Percentiles rank a stretch among this genome's conserved stretches.
Conservation (phyloP, 2,113 vertebrate genomes). For the Procavia capensis region DNA sequence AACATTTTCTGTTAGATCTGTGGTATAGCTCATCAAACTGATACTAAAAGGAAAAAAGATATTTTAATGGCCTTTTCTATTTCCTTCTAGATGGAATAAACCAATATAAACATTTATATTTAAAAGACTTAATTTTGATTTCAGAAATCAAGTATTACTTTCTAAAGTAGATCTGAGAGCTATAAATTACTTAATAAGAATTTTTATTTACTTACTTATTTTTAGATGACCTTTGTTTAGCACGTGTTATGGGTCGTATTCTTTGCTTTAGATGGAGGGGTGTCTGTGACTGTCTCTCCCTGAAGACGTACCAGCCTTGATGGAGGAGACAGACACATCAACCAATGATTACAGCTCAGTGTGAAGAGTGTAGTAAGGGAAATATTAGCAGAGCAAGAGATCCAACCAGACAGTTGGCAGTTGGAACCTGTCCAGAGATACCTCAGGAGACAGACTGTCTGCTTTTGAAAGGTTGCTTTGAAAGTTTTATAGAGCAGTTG, state of each 20-base stretch:
- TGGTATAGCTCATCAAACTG: background rate
- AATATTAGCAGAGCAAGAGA: background rate
- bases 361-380: background rate
- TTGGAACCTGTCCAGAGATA: background rate
- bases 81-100: background rate
- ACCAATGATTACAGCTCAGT: background rate
- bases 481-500: background rate
- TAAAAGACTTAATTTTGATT: background rate
- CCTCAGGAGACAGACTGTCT: background rate
- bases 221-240: background rate
- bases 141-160: background rate
- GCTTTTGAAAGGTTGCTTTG: background rate
- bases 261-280: background rate
- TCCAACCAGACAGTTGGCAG: background rate
- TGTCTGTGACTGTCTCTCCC: background rate
- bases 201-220: background rate
- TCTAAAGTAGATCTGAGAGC: background rate
- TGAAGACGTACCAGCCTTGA: background rate
- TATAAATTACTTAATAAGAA: background rate
- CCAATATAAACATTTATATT: background rate
- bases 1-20: background rate
- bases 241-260: background rate
- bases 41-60: background rate
- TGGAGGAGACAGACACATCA: background rate
- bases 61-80: background rate